Evolutionary conservation across 2,797 vertebrate species (phyloP).

Genomic region (Phaenicophaeus curvirostris): DNA sequence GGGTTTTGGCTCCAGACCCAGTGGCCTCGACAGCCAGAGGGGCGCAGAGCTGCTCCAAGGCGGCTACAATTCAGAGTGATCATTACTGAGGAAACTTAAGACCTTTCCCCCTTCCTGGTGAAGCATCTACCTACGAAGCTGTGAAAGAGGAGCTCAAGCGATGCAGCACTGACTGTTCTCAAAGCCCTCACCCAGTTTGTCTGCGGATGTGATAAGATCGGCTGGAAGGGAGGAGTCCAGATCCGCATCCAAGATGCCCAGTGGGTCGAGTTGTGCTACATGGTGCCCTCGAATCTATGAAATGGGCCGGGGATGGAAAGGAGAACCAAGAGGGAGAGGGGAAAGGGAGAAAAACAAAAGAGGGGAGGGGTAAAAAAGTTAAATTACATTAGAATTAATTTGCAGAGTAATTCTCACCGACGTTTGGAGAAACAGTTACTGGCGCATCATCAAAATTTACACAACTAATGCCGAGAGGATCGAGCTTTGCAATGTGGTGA

Average conservation of each 20-base stretch:
- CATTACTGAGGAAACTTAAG: conserved; percentile 81
- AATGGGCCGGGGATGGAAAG: conserved; percentile 73
- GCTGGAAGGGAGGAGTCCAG: conserved; percentile 97
- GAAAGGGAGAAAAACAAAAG: conserved; percentile 73
- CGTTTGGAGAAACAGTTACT: conserved; percentile 90
- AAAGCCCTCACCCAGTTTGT: conserved; percentile 98
- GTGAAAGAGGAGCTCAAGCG: conserved; percentile 77
- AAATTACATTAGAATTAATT: conserved; percentile 86
- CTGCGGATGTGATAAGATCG: conserved; percentile 97
- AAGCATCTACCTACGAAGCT: conserved; percentile 68
- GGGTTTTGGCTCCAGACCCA: not conserved
- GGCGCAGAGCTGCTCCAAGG: not conserved
- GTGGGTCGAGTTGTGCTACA: conserved; percentile 98
- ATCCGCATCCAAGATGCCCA: conserved; percentile 99
- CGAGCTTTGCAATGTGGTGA: conserved; percentile 95
- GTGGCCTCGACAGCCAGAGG: rapidly evolving
- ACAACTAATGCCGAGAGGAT: conserved; percentile 98
- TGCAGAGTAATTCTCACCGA: conserved; percentile 90
- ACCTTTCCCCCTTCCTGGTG: conserved; percentile 57
- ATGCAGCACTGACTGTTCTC: conserved; percentile 74
- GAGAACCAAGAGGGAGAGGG: conserved; percentile 38
- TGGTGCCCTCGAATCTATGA: conserved; percentile 99
- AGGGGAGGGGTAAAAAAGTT: conserved; percentile 80
- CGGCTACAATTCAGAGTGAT: conserved; percentile 68
- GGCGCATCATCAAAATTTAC: conserved; percentile 98